Percentiles rank a stretch among this genome's conserved stretches.
These are phyloP conservation scores for Pelobates fuscus DNA, from an alignment of 2,113 vertebrate genomes.

Conservation along the genomic window DNA sequence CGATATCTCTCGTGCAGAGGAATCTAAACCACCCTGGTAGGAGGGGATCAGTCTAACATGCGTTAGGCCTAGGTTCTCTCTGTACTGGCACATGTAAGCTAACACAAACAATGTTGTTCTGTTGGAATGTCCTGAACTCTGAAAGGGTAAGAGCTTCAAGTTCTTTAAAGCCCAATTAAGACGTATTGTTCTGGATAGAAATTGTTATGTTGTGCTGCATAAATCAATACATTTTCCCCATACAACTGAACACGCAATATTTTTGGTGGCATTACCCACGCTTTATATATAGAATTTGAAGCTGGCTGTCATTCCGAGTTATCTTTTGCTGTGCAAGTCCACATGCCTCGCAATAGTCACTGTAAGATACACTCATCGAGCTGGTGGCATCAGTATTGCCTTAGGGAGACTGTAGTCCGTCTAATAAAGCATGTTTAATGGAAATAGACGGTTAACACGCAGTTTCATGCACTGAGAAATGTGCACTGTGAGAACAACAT, in stretches of 20 bases:
- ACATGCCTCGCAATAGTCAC: slow-evolving; percentile 12
- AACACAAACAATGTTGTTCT: too few species aligned
- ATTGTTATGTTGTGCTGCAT: neutral
- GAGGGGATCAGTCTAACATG: too few species aligned
- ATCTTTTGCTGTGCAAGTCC: neutral
- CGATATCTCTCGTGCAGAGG: too few species aligned
- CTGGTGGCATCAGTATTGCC: slow-evolving; percentile 16
- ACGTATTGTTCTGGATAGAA: neutral
- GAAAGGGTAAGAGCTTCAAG: too few species aligned
- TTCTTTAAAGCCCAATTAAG: neutral
- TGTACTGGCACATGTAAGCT: too few species aligned
- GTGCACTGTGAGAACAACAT: neutral
- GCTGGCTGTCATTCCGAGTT: slow-evolving; percentile 11
- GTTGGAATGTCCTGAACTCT: too few species aligned
- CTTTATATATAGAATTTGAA: neutral
- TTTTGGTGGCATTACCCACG: neutral
- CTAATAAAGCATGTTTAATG: slow-evolving; percentile 17
- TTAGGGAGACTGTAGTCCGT: neutral
- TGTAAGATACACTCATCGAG: neutral
- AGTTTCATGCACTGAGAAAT: neutral
- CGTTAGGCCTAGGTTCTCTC: too few species aligned
- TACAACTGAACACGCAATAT: neutral
- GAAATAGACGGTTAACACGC: neutral
- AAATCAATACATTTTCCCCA: slow-evolving; percentile 14
- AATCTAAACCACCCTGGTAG: too few species aligned